Conservation (phyloP, 2,113 vertebrate genomes). For the Turdus rufiventris region DNA sequence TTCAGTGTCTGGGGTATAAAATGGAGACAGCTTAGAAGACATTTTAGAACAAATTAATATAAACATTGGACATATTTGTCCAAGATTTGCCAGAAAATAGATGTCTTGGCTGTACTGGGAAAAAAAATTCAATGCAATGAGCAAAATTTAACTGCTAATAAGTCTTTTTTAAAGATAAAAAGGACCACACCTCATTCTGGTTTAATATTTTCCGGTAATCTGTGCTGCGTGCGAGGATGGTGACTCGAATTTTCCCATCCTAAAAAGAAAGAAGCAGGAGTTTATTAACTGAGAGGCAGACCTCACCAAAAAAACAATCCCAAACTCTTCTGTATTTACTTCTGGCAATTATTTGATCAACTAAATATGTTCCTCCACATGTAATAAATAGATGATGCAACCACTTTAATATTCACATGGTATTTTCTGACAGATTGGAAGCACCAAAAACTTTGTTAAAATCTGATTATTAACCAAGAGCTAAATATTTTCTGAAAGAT, state of each 20-base stretch:
- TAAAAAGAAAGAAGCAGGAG: slow-evolving; percentile 65
- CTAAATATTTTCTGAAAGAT: background rate
- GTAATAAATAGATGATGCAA: background rate
- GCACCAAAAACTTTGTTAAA: background rate
- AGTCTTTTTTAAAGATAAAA: background rate
- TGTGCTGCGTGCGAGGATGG: slow-evolving; percentile 91
- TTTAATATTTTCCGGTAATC: slow-evolving; percentile 93
- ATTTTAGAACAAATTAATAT: background rate
- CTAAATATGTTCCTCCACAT: background rate
- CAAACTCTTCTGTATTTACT: background rate
- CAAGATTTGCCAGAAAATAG: background rate
- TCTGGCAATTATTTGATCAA: background rate
- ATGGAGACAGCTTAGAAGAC: background rate
- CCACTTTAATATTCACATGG: background rate
- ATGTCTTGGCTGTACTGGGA: background rate
- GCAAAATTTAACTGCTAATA: background rate
- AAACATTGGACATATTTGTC: background rate
- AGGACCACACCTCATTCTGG: slow-evolving; percentile 85
- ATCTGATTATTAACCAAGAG: background rate
- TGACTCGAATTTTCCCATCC: slow-evolving; percentile 90
- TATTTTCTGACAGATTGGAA: background rate
- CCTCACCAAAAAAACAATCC: background rate
- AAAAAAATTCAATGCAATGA: background rate
- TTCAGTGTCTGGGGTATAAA: background rate
- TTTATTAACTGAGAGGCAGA: background rate